Percentiles rank a stretch among this genome's conserved stretches.
Conservation (phyloP, 35 echinoderm and acorn worm species). For the Ophiothrix spiculata region DNA sequence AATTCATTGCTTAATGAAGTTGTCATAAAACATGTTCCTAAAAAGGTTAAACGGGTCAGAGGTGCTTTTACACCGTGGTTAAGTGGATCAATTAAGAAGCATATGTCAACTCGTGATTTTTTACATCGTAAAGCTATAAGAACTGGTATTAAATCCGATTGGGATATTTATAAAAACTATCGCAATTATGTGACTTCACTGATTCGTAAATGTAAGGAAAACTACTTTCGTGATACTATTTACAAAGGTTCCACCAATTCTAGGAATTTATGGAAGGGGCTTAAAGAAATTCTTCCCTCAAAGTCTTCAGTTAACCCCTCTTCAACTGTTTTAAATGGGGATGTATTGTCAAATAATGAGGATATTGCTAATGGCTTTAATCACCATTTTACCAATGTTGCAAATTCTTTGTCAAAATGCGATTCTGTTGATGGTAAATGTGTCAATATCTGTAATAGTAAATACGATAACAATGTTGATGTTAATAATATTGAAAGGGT, state of each 20-base stretch:
- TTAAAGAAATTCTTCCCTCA: not conserved
- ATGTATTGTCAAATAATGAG: not conserved
- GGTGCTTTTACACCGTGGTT: not conserved
- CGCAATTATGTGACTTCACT: not conserved
- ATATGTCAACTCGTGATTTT: constrained; percentile 1
- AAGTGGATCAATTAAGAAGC: not conserved
- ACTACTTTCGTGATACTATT: not conserved
- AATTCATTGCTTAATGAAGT: not conserved
- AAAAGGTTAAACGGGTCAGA: not conserved
- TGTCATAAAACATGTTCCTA: not conserved
- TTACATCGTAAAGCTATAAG: not conserved
- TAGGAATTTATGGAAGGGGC: not conserved
- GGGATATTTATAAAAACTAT: not conserved
- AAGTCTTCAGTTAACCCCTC: not conserved
- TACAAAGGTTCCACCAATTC: not conserved
- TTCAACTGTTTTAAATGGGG: not conserved
- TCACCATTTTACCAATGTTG: not conserved
- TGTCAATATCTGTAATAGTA: no score
- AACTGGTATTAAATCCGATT: not conserved
- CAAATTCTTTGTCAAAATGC: no score
- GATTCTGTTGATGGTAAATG: no score
- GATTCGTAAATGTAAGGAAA: not conserved
- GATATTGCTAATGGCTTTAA: not conserved
- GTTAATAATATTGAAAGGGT: no score
- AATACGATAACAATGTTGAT: no score